Conservation (phyloP, 2,888 invertebrate genomes). For the Julus scandinavius region DNA sequence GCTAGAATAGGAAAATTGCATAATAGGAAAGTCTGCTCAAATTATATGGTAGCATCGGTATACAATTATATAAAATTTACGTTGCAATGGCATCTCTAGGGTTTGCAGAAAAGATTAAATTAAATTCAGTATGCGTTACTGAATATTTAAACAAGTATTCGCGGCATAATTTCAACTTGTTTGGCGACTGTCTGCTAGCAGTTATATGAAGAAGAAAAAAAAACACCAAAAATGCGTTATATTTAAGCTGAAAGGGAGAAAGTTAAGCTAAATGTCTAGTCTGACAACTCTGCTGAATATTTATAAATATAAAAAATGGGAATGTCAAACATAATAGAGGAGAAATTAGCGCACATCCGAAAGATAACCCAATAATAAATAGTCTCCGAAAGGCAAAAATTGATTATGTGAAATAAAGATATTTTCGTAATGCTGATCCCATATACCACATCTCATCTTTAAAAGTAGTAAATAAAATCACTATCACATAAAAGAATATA, state of each 20-base stretch:
- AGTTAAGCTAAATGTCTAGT: not conserved
- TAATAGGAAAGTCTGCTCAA: too few species aligned
- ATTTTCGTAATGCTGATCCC: too few species aligned
- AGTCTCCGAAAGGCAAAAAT: not conserved
- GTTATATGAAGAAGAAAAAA: not conserved
- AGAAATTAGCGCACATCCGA: not conserved
- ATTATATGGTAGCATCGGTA: not conserved
- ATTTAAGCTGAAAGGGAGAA: not conserved
- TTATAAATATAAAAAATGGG: constrained; percentile 36
- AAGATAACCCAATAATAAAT: not conserved
- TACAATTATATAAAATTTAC: not conserved
- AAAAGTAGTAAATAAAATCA: too few species aligned
- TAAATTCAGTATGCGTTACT: not conserved
- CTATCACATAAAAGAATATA: too few species aligned
- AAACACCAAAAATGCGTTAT: not conserved
- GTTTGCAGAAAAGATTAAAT: not conserved
- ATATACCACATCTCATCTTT: too few species aligned
- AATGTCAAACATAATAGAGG: not conserved
- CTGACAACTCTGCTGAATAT: not conserved
- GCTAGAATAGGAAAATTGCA: too few species aligned
- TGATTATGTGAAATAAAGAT: not conserved
- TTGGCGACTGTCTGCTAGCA: constrained; percentile 15
- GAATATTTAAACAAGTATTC: constrained; percentile 12
- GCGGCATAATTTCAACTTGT: not conserved
- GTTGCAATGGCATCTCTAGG: not conserved